Conservation (phyloP, 2,113 vertebrate genomes). For the Pelmatolapia mariae region DNA sequence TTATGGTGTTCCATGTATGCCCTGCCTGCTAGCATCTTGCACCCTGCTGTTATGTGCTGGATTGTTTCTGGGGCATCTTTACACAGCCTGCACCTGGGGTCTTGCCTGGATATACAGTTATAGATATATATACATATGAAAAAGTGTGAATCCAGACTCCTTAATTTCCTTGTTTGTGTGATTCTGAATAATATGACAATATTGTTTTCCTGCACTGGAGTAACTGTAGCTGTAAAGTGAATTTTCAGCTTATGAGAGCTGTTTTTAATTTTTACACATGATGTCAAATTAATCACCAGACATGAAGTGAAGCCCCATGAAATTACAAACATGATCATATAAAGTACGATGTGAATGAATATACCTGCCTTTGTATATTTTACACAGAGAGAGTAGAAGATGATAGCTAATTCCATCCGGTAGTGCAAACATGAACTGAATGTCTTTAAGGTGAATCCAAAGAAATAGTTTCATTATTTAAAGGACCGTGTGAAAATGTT, state of each 20-base stretch:
- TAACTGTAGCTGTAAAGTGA: background rate
- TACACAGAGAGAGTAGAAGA: background rate
- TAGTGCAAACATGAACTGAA: background rate
- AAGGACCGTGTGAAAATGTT: background rate
- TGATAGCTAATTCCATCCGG: background rate
- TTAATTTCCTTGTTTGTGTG: background rate
- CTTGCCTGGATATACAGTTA: background rate
- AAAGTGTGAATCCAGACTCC: background rate
- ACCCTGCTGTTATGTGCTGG: background rate
- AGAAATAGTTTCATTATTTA: too few relatives aligned
- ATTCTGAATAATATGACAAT: background rate
- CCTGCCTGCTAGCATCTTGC: fast-evolving
- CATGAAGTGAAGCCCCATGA: background rate
- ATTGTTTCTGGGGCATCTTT: background rate
- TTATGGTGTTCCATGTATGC: fast-evolving
- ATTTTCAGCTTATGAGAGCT: background rate
- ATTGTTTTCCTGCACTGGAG: background rate
- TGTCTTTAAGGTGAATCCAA: background rate
- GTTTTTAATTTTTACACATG: background rate
- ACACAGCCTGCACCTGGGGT: background rate
- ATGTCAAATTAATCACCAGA: background rate
- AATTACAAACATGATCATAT: background rate
- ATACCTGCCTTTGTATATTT: background rate
- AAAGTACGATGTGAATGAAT: background rate
- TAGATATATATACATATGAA: background rate